Evolutionary conservation across 1,140 invertebrate species (phyloP), one percentile per base, ranked within the genome.

Genomic region (Platorchestia sp.): DNA sequence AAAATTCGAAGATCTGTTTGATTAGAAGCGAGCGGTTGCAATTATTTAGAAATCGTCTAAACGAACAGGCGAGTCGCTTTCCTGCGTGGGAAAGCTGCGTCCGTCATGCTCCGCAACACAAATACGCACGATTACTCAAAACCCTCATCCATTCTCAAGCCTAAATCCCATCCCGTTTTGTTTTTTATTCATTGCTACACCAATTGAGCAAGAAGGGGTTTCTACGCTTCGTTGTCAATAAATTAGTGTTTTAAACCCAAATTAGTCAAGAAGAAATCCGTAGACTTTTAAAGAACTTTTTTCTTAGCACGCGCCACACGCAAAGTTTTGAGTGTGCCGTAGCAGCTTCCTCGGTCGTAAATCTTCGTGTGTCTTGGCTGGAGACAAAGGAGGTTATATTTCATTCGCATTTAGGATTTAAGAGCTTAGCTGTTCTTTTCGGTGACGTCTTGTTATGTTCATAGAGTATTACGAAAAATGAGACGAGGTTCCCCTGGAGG

Each of bases 351-450:
- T 44, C 0, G 91, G 41, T 41, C 91, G 45, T 93, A 93, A 93
- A 93, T 93, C 45, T 16, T 47, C 91, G 43, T 47, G 45, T 93
- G 91, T 93, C 91, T 93, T 1, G 91, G 6, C 91, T 93, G 91
- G 45, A 93, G 91, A 93, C 91, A 93, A 93, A 93, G 45, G 45
- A 93, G 91, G 91, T 93, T 93, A 93, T 93, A 93, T 93, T 93
- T 93, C 91, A 93, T 44, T 93, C 16, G 45, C 44, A 47, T 93
- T 93, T 93, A 45, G 45, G 91, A 93, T 93, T 93, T 93, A 93
- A 93, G 91, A 93, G 91, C 91, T 93, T 47, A 93, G 91, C 44
- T 93, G 91, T 45, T 47, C 43, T 93, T 93, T 47, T 93, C 91
- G 91, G 7, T 93, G 87, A 90, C 45, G 91, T 45, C 45, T 93